Percentiles rank a stretch among this genome's conserved stretches.
Evolutionary conservation across 2,888 invertebrate genomes (phyloP).

Genomic region (Rutpela maculata): DNA sequence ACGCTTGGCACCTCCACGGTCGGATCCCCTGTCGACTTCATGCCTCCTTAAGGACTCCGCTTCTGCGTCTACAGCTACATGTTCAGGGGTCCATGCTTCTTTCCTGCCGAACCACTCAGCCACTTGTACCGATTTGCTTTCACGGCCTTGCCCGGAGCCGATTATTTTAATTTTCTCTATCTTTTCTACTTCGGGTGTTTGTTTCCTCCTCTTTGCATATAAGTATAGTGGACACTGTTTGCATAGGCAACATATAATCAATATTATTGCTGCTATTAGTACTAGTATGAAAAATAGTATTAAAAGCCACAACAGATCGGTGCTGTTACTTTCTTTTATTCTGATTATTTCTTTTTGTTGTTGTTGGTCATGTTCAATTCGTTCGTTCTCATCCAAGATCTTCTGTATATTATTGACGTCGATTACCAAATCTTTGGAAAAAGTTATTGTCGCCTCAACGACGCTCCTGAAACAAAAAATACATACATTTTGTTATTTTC

Average conservation of each 20-base stretch:
- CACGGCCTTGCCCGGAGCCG: slow-evolving; percentile 78
- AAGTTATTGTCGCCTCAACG: slow-evolving; percentile 83
- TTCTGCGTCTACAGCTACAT: slow-evolving; percentile 73
- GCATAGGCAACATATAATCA: slow-evolving; percentile 89
- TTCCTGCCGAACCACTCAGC: slow-evolving; percentile 85
- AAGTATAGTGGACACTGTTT: slow-evolving; percentile 90
- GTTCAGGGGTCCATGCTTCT: slow-evolving; percentile 92
- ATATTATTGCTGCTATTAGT: slow-evolving; percentile 81
- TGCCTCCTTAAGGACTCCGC: slow-evolving; percentile 85
- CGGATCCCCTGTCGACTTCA: slow-evolving; percentile 87
- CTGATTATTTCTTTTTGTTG: slow-evolving; percentile 52
- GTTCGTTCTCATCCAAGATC: slow-evolving; percentile 70
- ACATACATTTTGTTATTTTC: slow-evolving; percentile 11
- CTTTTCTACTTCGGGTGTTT: slow-evolving; percentile 80
- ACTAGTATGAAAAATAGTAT: slow-evolving; percentile 86
- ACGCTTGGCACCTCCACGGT: slow-evolving; percentile 72
- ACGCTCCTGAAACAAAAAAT: slow-evolving; percentile 78
- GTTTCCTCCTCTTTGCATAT: slow-evolving; percentile 85
- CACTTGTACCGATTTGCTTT: slow-evolving; percentile 86
- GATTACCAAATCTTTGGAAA: slow-evolving; percentile 80
- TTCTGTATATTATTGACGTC: slow-evolving; percentile 85
- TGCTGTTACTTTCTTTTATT: slow-evolving; percentile 66
- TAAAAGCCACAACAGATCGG: slow-evolving; percentile 85
- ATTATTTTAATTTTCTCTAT: slow-evolving; percentile 66
- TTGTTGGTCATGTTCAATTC: slow-evolving; percentile 45